These are phyloP conservation scores for Ciona savignyi DNA, from an alignment of 23 tunicate genomes.

Conservation along the genomic window DNA sequence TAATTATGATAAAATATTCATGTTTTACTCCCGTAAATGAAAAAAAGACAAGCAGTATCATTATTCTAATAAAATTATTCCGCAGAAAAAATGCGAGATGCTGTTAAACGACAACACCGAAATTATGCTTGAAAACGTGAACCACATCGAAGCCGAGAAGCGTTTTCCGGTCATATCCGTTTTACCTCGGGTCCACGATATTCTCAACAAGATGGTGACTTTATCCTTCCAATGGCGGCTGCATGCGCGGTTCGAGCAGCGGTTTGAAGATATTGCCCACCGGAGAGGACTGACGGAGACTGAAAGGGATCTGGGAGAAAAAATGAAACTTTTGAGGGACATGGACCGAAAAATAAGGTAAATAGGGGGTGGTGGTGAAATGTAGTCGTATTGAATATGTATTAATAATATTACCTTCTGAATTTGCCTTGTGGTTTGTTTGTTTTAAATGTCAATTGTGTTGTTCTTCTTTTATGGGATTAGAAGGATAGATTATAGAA, in stretches of 20 bases:
- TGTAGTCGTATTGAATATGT: no score
- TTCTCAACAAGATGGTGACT: conserved; percentile 39
- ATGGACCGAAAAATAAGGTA: conserved; percentile 73
- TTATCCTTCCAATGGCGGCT: conserved; percentile 72
- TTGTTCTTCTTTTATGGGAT: no score
- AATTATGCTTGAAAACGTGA: conserved; percentile 56
- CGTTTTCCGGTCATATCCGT: conserved; percentile 78
- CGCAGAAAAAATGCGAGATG: conserved; percentile 24
- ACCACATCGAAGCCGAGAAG: conserved; percentile 63
- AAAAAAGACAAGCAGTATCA: no score
- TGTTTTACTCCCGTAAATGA: no score
- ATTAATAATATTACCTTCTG: no score
- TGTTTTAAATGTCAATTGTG: no score
- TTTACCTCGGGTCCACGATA: conserved; percentile 65
- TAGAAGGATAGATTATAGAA: no score
- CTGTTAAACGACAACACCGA: conserved; percentile 58
- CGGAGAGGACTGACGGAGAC: conserved; percentile 28
- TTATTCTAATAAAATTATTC: no score
- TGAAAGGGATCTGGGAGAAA: conserved; percentile 47
- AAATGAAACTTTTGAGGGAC: conserved; percentile 21
- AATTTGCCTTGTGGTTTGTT: no score
- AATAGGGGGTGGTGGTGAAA: neutral
- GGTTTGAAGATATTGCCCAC: conserved; percentile 37
- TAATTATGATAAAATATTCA: no score
- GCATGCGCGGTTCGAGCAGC: conserved; percentile 82